These are phyloP conservation scores for Lucinisca nassula DNA, from an alignment of 2,888 invertebrate genomes.

Conservation along the genomic window DNA sequence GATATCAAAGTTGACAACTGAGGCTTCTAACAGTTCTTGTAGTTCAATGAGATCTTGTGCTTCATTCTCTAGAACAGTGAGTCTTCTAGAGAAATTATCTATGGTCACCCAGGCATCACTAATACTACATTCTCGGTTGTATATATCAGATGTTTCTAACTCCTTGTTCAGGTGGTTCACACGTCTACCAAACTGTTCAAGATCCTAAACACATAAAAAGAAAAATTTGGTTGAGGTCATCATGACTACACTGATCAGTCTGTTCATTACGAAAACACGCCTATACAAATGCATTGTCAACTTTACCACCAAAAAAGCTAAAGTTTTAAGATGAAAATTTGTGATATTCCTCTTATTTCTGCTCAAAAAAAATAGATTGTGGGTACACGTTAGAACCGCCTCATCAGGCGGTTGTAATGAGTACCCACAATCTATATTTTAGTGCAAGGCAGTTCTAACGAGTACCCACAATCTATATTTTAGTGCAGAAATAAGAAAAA, in stretches of 20 bases:
- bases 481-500: no score
- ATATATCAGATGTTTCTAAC: conserved; percentile 84
- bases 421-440: no score
- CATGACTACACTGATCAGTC: background rate
- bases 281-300: no score
- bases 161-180: conserved; percentile 83
- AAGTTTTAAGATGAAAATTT: no score
- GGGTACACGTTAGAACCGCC: no score
- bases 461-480: no score
- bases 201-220: conserved; percentile 80
- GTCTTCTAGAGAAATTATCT: conserved; percentile 84
- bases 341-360: no score
- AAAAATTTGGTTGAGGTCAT: background rate
- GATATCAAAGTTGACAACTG: conserved; percentile 86
- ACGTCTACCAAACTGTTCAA: conserved; percentile 85
- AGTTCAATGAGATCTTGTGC: conserved; percentile 88
- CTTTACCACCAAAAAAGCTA: no score
- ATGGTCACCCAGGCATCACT: conserved; percentile 84
- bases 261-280: no score
- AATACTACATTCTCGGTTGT: conserved; percentile 84
- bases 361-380: no score
- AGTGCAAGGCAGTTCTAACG: no score
- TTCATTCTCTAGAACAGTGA: conserved; percentile 86
- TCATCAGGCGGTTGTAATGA: no score
- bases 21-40: conserved; percentile 87